Percentiles rank a stretch among this genome's conserved stretches.
phyloP scores from a whole-genome alignment of 2,888 invertebrate genomes.

The Noctua pronuba region DNA sequence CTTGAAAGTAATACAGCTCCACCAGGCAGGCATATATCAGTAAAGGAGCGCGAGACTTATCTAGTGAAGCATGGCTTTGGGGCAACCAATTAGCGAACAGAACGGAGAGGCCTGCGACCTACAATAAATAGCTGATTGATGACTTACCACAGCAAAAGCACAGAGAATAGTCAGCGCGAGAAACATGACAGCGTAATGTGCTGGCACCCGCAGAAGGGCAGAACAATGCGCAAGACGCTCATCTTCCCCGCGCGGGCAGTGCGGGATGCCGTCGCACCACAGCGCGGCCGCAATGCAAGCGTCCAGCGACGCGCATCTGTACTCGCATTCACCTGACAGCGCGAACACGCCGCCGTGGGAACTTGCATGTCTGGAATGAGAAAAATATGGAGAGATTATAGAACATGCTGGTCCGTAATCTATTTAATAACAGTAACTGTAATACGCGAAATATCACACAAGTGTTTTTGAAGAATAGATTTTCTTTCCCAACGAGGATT shows the following conservation, averaged over 20 bases:
- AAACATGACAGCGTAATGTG: conserved; percentile 92
- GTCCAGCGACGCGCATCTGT: conserved; percentile 94
- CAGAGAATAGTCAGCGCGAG: conserved; percentile 88
- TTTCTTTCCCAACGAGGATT: neutral
- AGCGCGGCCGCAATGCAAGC: conserved; percentile 95
- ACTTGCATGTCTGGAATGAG: conserved; percentile 85
- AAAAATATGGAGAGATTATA: neutral
- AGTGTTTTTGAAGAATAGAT: neutral
- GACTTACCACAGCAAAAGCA: conserved; percentile 88
- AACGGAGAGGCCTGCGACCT: neutral
- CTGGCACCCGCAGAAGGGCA: conserved; percentile 94
- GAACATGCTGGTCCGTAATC: neutral
- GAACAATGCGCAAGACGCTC: conserved; percentile 95
- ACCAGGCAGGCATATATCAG: neutral
- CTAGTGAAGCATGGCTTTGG: neutral
- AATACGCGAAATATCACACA: neutral
- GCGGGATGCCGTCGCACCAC: conserved; percentile 95
- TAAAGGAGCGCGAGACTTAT: neutral
- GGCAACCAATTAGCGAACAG: neutral
- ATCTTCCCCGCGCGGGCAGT: conserved; percentile 95
- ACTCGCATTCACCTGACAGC: conserved; percentile 93
- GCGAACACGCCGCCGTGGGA: conserved; percentile 90
- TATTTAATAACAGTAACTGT: neutral
- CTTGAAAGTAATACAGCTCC: neutral
- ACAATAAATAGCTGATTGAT: neutral